A percentile compares a stretch with the other conserved stretches of the same genome.
Conservation (phyloP, 2,888 invertebrate species). For the Congeria kusceri region DNA sequence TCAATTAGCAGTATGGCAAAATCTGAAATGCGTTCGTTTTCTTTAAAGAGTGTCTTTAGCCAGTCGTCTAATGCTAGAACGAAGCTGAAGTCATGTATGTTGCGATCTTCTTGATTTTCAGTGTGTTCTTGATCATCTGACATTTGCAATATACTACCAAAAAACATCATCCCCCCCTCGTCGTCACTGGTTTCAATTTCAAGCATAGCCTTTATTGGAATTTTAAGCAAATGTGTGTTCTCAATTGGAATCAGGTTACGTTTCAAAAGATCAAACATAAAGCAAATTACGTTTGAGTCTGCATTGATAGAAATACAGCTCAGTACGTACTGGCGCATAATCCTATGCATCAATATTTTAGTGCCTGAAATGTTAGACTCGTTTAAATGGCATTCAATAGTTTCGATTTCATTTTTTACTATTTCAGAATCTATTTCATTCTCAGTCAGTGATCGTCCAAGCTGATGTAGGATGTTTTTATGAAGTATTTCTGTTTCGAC, state of each 20-base stretch:
- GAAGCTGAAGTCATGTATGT: background rate
- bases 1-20: slow-evolving; percentile 38
- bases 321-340: slow-evolving; percentile 27
- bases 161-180: too few relatives aligned
- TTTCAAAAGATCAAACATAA: slow-evolving; percentile 10
- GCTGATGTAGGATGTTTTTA: background rate
- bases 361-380: background rate
- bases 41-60: background rate
- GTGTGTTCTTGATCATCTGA: background rate
- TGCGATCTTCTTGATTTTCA: background rate
- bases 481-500: slow-evolving; percentile 5
- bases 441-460: slow-evolving; percentile 4
- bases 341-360: slow-evolving; percentile 12
- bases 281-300: slow-evolving; percentile 16
- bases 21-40: slow-evolving; percentile 3
- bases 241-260: slow-evolving; percentile 20
- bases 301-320: slow-evolving; percentile 39
- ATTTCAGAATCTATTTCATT: slow-evolving; percentile 8
- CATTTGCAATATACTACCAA: background rate
- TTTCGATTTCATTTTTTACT: slow-evolving; percentile 1
- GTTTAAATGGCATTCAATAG: background rate
- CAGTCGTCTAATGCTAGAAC: slow-evolving; percentile 10
- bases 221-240: slow-evolving; percentile 16
- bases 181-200: too few relatives aligned
- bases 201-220: slow-evolving; percentile 3